Conservation (phyloP, 2,888 invertebrate genomes). For the Apamea anceps region DNA sequence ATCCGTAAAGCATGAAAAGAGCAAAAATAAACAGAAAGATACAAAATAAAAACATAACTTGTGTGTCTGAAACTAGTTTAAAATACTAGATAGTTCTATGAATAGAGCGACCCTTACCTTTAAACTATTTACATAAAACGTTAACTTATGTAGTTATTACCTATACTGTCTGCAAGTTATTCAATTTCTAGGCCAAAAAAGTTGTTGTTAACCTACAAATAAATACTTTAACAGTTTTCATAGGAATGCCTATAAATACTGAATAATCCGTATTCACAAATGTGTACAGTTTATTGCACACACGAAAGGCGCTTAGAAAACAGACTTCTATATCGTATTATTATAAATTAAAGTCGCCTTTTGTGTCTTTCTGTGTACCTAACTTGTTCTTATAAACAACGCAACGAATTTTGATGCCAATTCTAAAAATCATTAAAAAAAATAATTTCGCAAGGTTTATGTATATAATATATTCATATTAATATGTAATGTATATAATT, state of each 20-base stretch:
- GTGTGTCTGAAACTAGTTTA: slow-evolving; percentile 8
- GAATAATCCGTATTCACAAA: not conserved
- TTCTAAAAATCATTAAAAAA: not conserved
- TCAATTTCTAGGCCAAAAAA: slow-evolving; percentile 21
- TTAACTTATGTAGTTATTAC: slow-evolving; percentile 21
- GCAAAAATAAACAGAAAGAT: not conserved
- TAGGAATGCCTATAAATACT: not conserved
- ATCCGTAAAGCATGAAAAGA: not conserved
- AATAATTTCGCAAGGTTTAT: not conserved
- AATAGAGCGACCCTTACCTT: slow-evolving; percentile 24
- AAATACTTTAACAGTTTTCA: slow-evolving; percentile 1
- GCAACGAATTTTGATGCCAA: not conserved
- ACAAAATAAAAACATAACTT: not conserved
- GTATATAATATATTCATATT: no score
- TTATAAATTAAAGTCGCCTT: not conserved
- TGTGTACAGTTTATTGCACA: not conserved
- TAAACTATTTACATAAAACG: slow-evolving; percentile 22
- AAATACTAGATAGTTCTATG: slow-evolving; percentile 18
- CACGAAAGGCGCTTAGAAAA: not conserved
- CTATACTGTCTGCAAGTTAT: slow-evolving; percentile 28
- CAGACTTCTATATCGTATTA: not conserved
- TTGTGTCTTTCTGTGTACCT: not conserved
- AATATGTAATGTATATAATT: no score
- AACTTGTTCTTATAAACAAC: not conserved
- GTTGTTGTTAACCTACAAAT: slow-evolving; percentile 15